Conservation (phyloP, 2,113 vertebrate species). For the Dinomys branickii region DNA sequence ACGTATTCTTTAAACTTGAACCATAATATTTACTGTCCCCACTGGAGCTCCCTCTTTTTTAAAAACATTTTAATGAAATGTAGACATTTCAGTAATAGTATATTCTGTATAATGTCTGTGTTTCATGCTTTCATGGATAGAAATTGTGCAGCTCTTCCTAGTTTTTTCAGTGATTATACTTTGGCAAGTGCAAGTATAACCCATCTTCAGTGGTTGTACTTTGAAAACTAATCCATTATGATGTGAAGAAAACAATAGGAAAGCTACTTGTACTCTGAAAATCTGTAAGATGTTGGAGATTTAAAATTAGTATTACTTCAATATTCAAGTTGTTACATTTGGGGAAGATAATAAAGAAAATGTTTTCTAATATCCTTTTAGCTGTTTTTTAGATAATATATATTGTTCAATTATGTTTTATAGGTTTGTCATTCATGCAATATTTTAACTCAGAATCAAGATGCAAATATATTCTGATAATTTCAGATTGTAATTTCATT, state of each 20-base stretch:
- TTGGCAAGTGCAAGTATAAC: no score
- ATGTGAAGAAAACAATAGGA: not conserved
- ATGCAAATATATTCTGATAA: conserved; percentile 15
- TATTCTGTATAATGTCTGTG: not conserved
- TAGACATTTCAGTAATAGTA: not conserved
- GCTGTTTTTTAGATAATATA: conserved; percentile 22
- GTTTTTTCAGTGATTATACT: not conserved
- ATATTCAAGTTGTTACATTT: not conserved
- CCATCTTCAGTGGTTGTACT: not conserved
- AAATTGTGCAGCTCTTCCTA: not conserved
- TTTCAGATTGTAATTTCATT: conserved; percentile 53
- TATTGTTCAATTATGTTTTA: conserved; percentile 26
- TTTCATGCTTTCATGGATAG: not conserved
- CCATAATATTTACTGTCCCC: not conserved
- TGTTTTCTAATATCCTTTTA: not conserved
- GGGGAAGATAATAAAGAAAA: not conserved
- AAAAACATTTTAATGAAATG: not conserved
- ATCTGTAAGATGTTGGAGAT: not conserved
- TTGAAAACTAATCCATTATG: not conserved
- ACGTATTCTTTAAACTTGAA: not conserved
- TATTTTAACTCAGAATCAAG: conserved; percentile 32
- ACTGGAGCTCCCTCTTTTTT: fast-evolving
- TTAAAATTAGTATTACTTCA: not conserved
- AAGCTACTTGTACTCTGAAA: not conserved
- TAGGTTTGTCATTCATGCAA: not conserved